A percentile compares a stretch with the other conserved stretches of the same genome.
These are phyloP conservation scores for Cuniculus paca DNA, from an alignment of 2,797 vertebrate genomes.

Conservation along the genomic window DNA sequence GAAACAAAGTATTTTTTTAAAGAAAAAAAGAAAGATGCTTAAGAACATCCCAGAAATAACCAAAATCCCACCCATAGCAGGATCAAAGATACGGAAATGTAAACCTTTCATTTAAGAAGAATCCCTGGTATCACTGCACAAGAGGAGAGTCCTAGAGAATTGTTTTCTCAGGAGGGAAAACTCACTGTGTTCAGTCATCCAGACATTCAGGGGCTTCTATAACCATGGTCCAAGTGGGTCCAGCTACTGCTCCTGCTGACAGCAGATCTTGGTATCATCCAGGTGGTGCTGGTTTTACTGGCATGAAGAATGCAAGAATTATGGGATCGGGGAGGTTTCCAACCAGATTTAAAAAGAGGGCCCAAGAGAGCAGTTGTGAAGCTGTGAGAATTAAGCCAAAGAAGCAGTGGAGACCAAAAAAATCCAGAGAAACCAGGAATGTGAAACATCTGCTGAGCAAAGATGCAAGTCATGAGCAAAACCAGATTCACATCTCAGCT, in stretches of 20 bases:
- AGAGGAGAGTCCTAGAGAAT: not conserved
- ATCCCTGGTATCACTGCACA: not conserved
- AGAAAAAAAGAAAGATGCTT: not conserved
- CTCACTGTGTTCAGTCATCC: not conserved
- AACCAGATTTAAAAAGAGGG: not conserved
- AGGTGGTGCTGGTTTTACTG: not conserved
- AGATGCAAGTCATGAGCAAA: not conserved
- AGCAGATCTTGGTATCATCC: not conserved
- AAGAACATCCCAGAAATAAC: not conserved
- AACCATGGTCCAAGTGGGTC: not conserved
- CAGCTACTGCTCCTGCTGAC: not conserved
- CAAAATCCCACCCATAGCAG: not conserved
- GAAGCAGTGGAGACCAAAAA: not conserved
- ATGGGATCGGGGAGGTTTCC: not conserved
- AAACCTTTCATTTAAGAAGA: not conserved
- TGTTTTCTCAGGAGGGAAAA: not conserved
- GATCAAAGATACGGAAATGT: not conserved
- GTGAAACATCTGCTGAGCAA: not conserved
- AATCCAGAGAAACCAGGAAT: not conserved
- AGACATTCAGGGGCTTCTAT: not conserved
- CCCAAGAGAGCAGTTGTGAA: not conserved
- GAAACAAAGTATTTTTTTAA: not conserved
- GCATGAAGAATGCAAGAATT: not conserved
- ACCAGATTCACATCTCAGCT: not conserved
- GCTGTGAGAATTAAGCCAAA: not conserved